Percentiles rank a stretch among this genome's conserved stretches.
Evolutionary conservation across 2,797 vertebrate genomes (phyloP).

Genomic region (Helicolenus hilgendorfi): DNA sequence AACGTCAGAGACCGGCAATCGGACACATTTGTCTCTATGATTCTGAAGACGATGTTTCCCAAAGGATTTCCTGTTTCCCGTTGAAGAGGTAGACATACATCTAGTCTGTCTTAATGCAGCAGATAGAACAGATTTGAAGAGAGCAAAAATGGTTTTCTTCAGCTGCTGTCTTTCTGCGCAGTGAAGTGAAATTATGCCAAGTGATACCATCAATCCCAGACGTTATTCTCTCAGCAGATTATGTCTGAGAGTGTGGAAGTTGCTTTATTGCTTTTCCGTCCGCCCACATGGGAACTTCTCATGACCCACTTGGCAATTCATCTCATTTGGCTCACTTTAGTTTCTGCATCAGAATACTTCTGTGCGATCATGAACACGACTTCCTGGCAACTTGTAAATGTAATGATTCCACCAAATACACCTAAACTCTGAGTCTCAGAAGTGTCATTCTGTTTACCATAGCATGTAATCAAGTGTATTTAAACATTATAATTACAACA

Average conservation of each 20-base stretch:
- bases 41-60: not conserved
- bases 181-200: slow-evolving; percentile 44
- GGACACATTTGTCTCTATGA: slow-evolving; percentile 1
- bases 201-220: slow-evolving; percentile 51
- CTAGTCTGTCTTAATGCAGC: not conserved
- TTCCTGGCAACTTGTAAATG: not conserved
- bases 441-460: not conserved
- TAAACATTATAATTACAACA: not conserved
- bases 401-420: not conserved
- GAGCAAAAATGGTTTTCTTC: not conserved
- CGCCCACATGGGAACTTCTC: slow-evolving; percentile 58
- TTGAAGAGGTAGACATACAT: not conserved
- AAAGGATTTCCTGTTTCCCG: slow-evolving; percentile 18
- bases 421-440: not conserved
- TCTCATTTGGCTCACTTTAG: slow-evolving; percentile 15
- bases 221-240: slow-evolving; percentile 41
- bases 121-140: slow-evolving; percentile 8
- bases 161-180: slow-evolving; percentile 19
- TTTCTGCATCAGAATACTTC: not conserved
- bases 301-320: slow-evolving; percentile 45
- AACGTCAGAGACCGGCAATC: not conserved
- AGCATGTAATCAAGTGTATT: not conserved
- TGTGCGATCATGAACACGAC: not conserved
- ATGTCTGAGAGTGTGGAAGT: slow-evolving; percentile 16
- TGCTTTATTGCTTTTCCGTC: slow-evolving; percentile 61